phyloP scores from a whole-genome alignment of 2,888 invertebrate species.

The Morpho deidamia region DNA sequence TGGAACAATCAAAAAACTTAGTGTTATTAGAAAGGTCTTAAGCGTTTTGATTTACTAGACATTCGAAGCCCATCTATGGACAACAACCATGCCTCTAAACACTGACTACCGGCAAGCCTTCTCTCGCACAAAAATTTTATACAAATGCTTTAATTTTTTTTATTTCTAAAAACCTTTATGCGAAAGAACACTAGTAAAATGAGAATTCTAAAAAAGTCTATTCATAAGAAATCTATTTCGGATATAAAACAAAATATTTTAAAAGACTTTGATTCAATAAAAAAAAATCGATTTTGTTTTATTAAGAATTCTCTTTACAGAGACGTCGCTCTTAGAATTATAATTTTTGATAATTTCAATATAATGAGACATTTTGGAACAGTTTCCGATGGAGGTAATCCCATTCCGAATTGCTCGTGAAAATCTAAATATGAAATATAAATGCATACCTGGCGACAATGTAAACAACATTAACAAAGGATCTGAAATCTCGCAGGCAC shows the following conservation, averaged over 20 bases:
- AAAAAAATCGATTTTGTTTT: not conserved
- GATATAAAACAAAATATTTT: constrained; percentile 12
- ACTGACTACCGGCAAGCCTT: constrained; percentile 40
- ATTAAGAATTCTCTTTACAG: not conserved
- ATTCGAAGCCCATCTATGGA: constrained; percentile 47
- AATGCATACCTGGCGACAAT: constrained; percentile 79
- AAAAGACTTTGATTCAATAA: no score
- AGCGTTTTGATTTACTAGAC: constrained; percentile 6
- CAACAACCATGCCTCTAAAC: constrained; percentile 73
- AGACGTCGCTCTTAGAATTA: not conserved
- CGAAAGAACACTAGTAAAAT: constrained; percentile 25
- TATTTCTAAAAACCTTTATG: not conserved
- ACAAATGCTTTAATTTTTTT: not conserved
- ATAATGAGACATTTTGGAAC: constrained; percentile 11
- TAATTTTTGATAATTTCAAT: not conserved
- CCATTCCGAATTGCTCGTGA: constrained; percentile 1
- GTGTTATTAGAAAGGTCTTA: constrained; percentile 20
- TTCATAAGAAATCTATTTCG: constrained; percentile 22
- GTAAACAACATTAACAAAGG: constrained; percentile 78
- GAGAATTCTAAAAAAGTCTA: constrained; percentile 21
- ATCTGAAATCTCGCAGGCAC: constrained; percentile 74
- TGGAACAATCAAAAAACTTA: constrained; percentile 80
- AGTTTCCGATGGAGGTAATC: not conserved
- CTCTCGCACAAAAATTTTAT: constrained; percentile 34
- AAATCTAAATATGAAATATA: constrained; percentile 25